phyloP scores from a whole-genome alignment of 2,888 invertebrate genomes.

The Salpingus planirostris region DNA sequence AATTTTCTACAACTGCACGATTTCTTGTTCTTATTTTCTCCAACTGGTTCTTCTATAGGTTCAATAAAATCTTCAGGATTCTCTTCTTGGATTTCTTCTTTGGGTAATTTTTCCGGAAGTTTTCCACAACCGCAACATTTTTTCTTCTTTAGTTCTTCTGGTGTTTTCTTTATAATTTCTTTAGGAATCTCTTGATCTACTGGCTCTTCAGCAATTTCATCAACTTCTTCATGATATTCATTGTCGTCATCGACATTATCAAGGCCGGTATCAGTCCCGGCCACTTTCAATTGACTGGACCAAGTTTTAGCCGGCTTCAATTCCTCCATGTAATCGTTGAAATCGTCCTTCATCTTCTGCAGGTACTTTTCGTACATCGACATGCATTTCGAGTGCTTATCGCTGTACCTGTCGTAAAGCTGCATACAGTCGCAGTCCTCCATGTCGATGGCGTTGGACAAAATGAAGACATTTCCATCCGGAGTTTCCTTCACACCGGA shows the following conservation, averaged over 20 bases:
- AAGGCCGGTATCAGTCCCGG: no score
- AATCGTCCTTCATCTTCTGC: conserved; percentile 19
- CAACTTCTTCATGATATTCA: background rate
- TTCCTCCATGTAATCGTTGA: conserved; percentile 20
- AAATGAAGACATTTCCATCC: conserved; percentile 31
- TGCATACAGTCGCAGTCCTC: conserved; percentile 31
- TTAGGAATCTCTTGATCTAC: conserved; percentile 3
- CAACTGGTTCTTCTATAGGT: no score
- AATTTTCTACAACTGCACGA: background rate
- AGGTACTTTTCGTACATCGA: conserved; percentile 21
- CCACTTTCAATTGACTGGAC: no score
- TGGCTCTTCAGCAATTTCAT: conserved; percentile 2
- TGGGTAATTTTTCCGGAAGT: no score
- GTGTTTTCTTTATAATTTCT: no score
- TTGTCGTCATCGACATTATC: no score
- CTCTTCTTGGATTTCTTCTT: no score
- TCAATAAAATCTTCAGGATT: no score
- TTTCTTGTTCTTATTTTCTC: no score
- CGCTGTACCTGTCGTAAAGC: conserved; percentile 25
- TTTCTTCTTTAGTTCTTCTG: no score
- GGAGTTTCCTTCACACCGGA: conserved; percentile 30
- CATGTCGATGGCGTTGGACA: conserved; percentile 23
- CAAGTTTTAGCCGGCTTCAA: conserved; percentile 9
- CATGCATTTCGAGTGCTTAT: conserved; percentile 29
- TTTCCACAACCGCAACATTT: no score